Evolutionary conservation across 1,140 invertebrate genomes (phyloP).

Genomic region (Ruditapes philippinarum): DNA sequence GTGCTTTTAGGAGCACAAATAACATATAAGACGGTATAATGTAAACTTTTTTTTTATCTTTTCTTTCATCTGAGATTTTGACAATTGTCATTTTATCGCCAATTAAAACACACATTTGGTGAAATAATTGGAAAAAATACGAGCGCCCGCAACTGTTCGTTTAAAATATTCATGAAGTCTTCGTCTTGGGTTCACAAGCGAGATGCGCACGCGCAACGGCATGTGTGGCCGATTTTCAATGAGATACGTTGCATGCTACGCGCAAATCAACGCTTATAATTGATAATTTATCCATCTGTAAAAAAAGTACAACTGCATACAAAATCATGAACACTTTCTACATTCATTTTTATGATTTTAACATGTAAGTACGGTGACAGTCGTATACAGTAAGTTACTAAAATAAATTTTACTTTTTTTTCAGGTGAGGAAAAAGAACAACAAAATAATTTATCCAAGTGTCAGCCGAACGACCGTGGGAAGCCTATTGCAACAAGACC

Average conservation of each 20-base stretch:
- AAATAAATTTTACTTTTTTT: not conserved
- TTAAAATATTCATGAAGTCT: slow-evolving; percentile 32
- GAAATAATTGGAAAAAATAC: not conserved
- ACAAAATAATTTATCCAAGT: not conserved
- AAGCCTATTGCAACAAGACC: slow-evolving; percentile 8
- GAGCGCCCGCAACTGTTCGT: slow-evolving; percentile 4
- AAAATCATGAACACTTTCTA: too few species aligned
- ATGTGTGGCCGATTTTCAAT: not conserved
- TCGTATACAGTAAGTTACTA: not conserved
- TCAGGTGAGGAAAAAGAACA: not conserved
- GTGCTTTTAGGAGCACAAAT: not conserved
- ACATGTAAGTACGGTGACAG: not conserved
- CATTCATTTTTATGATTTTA: too few species aligned
- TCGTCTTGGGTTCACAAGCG: not conserved
- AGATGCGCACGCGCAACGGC: not conserved
- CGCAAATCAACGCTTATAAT: not conserved
- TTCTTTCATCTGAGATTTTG: not conserved
- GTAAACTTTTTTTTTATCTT: not conserved
- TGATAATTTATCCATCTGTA: not conserved
- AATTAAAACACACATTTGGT: not conserved
- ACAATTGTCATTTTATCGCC: slow-evolving; percentile 27
- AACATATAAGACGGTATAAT: not conserved
- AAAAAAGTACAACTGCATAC: too few species aligned
- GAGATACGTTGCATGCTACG: not conserved
- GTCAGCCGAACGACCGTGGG: not conserved